Evolutionary conservation across 2,113 vertebrate species (phyloP).

Genomic region (Marcusenius ussheri): DNA sequence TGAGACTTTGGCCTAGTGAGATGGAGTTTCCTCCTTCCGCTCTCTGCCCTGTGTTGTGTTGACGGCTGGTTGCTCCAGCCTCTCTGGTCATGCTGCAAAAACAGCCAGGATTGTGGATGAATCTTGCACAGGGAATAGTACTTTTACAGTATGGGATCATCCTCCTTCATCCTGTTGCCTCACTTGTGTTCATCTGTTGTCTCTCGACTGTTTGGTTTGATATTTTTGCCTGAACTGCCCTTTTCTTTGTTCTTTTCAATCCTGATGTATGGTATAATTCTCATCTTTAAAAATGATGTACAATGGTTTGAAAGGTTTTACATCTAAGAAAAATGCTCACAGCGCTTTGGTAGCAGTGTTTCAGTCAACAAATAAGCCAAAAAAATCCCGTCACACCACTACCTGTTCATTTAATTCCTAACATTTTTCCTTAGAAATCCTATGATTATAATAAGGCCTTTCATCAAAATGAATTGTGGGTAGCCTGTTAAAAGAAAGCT

Average conservation of each 20-base stretch:
- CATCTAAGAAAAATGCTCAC: neutral
- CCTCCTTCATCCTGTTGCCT: neutral
- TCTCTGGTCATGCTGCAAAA: neutral
- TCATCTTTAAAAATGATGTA: neutral
- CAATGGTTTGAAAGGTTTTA: neutral
- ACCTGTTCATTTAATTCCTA: neutral
- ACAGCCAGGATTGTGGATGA: neutral
- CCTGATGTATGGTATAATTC: neutral
- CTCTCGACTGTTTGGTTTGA: neutral
- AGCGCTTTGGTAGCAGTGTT: neutral
- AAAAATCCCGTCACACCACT: neutral
- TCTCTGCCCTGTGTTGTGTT: neutral
- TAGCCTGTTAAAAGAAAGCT: conserved; percentile 33
- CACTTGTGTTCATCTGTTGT: neutral
- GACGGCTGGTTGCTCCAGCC: neutral
- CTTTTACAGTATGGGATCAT: neutral
- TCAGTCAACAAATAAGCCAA: neutral
- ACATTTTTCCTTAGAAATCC: neutral
- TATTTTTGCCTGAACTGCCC: neutral
- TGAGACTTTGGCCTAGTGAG: neutral
- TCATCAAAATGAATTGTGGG: conserved; percentile 40
- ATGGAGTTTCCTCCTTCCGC: neutral
- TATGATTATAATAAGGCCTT: neutral
- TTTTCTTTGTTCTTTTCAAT: neutral
- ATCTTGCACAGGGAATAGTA: neutral